Conservation (phyloP, 2,113 vertebrate species). For the Chaenogobius annularis region DNA sequence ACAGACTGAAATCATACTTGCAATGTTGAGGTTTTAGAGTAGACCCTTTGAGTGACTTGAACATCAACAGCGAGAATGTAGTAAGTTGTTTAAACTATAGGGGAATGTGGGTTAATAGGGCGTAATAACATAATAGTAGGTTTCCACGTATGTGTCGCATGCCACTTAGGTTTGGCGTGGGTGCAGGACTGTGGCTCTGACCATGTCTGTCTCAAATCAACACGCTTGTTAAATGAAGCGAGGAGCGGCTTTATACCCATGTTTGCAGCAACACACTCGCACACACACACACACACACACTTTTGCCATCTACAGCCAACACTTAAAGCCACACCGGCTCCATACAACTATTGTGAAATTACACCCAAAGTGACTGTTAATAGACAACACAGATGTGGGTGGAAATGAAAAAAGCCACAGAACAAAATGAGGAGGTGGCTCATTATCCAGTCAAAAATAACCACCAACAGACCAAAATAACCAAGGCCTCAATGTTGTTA, state of each 20-base stretch:
- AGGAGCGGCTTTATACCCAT: constrained; percentile 45
- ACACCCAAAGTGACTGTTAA: constrained; percentile 28
- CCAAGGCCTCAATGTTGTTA: constrained; percentile 24
- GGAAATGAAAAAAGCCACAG: constrained; percentile 35
- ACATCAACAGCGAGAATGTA: constrained; percentile 20
- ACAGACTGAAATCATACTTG: background rate
- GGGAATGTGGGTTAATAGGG: constrained; percentile 50
- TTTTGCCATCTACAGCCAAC: constrained; percentile 19
- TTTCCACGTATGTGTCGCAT: constrained; percentile 42
- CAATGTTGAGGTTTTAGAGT: constrained; percentile 3
- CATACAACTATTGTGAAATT: constrained; percentile 18
- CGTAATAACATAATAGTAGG: constrained; percentile 49
- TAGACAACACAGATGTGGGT: constrained; percentile 28
- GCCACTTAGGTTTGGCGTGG: constrained; percentile 64
- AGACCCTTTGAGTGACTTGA: constrained; percentile 4
- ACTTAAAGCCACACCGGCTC: constrained; percentile 11
- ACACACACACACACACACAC: constrained; percentile 35
- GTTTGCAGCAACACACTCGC: constrained; percentile 36
- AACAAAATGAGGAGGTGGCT: constrained; percentile 48
- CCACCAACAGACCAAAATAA: constrained; percentile 60
- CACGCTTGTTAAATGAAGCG: constrained; percentile 70
- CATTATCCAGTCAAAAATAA: constrained; percentile 53
- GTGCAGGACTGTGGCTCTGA: constrained; percentile 65
- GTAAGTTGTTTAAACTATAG: constrained; percentile 19
- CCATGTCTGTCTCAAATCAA: constrained; percentile 73